phyloP scores from a whole-genome alignment of 2,888 invertebrate species.

The Catocala sponsa region DNA sequence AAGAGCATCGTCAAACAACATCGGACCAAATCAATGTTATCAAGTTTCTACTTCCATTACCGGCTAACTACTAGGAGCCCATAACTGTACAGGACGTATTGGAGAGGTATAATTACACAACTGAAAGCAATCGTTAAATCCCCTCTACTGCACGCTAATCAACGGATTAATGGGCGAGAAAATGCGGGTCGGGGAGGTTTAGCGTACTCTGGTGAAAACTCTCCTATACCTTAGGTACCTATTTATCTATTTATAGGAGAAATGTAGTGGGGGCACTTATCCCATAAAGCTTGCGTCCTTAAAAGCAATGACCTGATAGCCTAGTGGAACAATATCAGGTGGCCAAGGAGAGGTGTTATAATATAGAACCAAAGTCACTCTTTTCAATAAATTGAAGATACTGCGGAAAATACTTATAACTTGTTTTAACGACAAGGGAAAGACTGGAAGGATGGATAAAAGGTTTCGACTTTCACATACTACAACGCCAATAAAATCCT shows the following conservation, averaged over 20 bases:
- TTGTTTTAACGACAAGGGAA: too few species aligned
- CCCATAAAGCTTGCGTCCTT: too few species aligned
- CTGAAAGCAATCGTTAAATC: slow-evolving; percentile 77
- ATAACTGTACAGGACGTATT: slow-evolving; percentile 58
- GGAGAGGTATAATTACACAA: slow-evolving; percentile 73
- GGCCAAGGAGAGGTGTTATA: too few species aligned
- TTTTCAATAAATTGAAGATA: too few species aligned
- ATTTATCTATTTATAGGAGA: neutral
- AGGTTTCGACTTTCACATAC: too few species aligned
- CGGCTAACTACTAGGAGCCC: slow-evolving; percentile 57
- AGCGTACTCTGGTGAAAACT: neutral
- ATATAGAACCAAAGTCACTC: too few species aligned
- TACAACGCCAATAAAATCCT: too few species aligned
- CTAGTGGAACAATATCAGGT: too few species aligned
- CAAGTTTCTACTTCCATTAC: slow-evolving; percentile 66
- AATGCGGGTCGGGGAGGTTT: slow-evolving; percentile 51
- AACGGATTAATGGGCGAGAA: slow-evolving; percentile 70
- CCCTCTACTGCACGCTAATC: slow-evolving; percentile 73
- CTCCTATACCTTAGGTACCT: neutral
- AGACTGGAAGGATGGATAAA: too few species aligned
- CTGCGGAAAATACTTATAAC: too few species aligned
- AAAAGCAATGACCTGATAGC: too few species aligned
- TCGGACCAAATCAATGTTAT: slow-evolving; percentile 41
- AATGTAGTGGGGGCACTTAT: too few species aligned
- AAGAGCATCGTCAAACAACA: neutral